phyloP scores from a whole-genome alignment of 2,888 invertebrate genomes.

The Oasisia sp. region DNA sequence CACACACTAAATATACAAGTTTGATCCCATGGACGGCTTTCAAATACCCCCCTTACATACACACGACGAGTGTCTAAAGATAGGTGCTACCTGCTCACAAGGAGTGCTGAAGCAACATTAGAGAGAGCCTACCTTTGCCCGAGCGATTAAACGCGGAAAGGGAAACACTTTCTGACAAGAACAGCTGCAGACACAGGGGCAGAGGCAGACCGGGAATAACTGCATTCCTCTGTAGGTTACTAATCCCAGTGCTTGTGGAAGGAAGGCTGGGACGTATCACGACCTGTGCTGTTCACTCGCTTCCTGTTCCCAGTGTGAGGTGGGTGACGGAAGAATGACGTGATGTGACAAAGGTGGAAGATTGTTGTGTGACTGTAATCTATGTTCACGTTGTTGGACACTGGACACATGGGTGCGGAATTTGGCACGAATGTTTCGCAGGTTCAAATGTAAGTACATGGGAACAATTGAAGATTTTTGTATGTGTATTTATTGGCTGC shows the following conservation, averaged over 20 bases:
- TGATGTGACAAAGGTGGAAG: neutral
- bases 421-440: neutral
- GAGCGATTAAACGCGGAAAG: neutral
- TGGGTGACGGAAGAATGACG: neutral
- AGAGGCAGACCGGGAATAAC: neutral
- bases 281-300: neutral
- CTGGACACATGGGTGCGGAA: neutral
- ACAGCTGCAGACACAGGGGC: neutral
- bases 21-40: no score
- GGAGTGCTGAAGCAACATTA: neutral
- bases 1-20: no score
- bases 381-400: neutral
- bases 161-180: slow-evolving; percentile 10
- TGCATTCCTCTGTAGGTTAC: neutral
- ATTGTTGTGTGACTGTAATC: neutral
- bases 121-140: neutral
- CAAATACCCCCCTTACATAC: neutral
- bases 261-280: neutral
- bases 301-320: neutral
- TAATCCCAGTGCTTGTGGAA: no score
- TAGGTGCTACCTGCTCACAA: neutral
- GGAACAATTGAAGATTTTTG: neutral
- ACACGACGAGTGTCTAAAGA: neutral
- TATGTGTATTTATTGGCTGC: neutral
- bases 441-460: neutral